Evolutionary conservation across 2,797 vertebrate genomes (phyloP), one percentile per base, ranked within the genome.

Genomic region (Buceros bicornis): DNA sequence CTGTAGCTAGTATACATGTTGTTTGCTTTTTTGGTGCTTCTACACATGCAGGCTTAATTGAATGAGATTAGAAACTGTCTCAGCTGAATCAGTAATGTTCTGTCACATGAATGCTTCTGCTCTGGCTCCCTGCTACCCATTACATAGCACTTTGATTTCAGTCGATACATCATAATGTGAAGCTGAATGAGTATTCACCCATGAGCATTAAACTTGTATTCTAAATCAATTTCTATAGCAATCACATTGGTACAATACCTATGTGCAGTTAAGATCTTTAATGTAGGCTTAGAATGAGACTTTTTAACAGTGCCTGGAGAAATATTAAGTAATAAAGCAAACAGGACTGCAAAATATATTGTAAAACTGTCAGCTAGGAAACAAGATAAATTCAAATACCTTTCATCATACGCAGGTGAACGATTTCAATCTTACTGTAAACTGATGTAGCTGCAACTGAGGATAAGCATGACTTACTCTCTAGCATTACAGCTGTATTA

Each of bases 291-390:
- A 66, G 64, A 80, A 53, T 11, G 33, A 89, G 61, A 50, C 13
- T 53, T 82, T 77, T 84, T 65, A 91, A 77, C 43, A 47, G 37
- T 54, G 83, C 25, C 37, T 67, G 71, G 71, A 93, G 84, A 92
- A 91, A 66, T 78, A 81, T 10, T 51, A 87, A 87, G 66, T 66
- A 95, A 87, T 82, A 89, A 85, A 95, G 66, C 64, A 95, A 95
- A 92, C 24, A 66, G 35, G n/a, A 51, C 56, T 77, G 62, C 82
- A 91, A 3, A 93, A 85, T 54, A 60, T 19, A 57, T 58, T 91
- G 64, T 77, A 37, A 76, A 92, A 66, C 67, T 65, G 74, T 56
- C 88, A 91, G 10, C 67, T 64, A 62, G 67, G 1, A 4, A 91
- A 48, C 8, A 42, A 89, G 87, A 92, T 80, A 70, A 84, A 84